phyloP scores from a whole-genome alignment of 2,888 invertebrate species.

The Spatulosminthurus flaviceps region DNA sequence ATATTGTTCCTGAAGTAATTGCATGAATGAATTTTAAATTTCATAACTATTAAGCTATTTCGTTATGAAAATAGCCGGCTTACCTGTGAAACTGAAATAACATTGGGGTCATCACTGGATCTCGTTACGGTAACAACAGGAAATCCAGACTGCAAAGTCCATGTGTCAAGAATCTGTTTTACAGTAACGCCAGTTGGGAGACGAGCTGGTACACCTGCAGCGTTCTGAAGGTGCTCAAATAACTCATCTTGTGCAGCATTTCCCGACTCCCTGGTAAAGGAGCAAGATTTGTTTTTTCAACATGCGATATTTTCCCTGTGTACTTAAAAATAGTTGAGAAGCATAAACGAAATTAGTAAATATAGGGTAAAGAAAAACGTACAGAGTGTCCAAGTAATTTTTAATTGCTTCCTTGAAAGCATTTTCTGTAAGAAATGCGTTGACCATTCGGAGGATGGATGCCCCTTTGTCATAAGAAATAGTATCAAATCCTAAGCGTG shows the following conservation, averaged over 20 bases:
- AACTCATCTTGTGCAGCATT: slow-evolving; percentile 55
- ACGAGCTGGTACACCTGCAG: neutral
- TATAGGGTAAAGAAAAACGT: no score
- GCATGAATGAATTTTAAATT: no score
- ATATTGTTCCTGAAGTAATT: slow-evolving; percentile 16
- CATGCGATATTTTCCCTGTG: neutral
- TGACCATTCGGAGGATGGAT: slow-evolving; percentile 55
- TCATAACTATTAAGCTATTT: no score
- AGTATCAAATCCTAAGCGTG: slow-evolving; percentile 70
- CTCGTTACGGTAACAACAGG: slow-evolving; percentile 44
- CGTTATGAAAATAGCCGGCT: no score
- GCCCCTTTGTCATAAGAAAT: slow-evolving; percentile 77
- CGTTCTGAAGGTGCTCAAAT: slow-evolving; percentile 44
- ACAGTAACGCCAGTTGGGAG: slow-evolving; percentile 43
- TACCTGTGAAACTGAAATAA: slow-evolving; percentile 28
- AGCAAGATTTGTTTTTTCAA: neutral
- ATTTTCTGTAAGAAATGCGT: slow-evolving; percentile 48
- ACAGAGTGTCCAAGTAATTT: slow-evolving; percentile 49
- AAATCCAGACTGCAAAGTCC: slow-evolving; percentile 56
- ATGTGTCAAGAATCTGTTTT: slow-evolving; percentile 49
- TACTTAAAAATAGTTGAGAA: neutral
- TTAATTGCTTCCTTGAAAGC: slow-evolving; percentile 48
- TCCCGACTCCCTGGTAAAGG: slow-evolving; percentile 33
- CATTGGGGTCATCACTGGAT: neutral
- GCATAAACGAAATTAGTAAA: no score